These are phyloP conservation scores for Reinhardtius hippoglossoides DNA, from an alignment of 2,113 vertebrate genomes.

Conservation along the genomic window DNA sequence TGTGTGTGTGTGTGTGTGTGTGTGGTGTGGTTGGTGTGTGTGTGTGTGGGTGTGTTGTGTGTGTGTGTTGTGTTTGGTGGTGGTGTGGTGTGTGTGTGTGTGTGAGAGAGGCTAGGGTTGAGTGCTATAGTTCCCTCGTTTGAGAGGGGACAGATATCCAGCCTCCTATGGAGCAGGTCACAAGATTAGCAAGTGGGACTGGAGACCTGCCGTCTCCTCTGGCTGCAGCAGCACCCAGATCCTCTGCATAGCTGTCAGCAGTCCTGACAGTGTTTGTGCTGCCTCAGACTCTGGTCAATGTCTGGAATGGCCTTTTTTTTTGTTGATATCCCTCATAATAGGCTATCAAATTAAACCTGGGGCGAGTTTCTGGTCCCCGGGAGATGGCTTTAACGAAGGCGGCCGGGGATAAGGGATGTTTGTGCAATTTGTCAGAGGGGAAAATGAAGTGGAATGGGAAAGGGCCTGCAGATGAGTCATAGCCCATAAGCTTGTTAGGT, in stretches of 20 bases:
- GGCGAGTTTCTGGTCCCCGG: slow-evolving; percentile 38
- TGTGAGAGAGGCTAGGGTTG: neutral
- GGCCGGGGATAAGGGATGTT: slow-evolving; percentile 54
- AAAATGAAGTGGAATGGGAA: slow-evolving; percentile 58
- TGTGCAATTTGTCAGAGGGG: slow-evolving; percentile 57
- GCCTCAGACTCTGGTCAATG: slow-evolving; percentile 61
- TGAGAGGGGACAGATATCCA: slow-evolving; percentile 57
- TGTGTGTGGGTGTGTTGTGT: neutral
- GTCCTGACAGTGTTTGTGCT: slow-evolving; percentile 65
- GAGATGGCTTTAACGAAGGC: slow-evolving; percentile 66
- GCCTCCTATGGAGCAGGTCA: slow-evolving; percentile 60
- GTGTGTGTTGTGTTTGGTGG: too few relatives aligned
- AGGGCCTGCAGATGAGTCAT: slow-evolving; percentile 64
- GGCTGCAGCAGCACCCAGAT: slow-evolving; percentile 64
- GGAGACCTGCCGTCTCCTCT: slow-evolving; percentile 69
- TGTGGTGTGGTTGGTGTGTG: slow-evolving; percentile 12
- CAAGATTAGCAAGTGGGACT: slow-evolving; percentile 71
- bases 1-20: neutral
- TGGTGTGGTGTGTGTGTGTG: slow-evolving; percentile 1
- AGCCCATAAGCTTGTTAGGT: slow-evolving; percentile 69
- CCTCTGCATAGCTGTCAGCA: slow-evolving; percentile 74
- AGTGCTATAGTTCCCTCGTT: slow-evolving; percentile 49
- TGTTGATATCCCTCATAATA: slow-evolving; percentile 70
- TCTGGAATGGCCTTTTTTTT: slow-evolving; percentile 66
- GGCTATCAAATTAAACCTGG: slow-evolving; percentile 66